Evolutionary conservation across 2,888 invertebrate genomes (phyloP).

Genomic region (Alsophila aescularia): DNA sequence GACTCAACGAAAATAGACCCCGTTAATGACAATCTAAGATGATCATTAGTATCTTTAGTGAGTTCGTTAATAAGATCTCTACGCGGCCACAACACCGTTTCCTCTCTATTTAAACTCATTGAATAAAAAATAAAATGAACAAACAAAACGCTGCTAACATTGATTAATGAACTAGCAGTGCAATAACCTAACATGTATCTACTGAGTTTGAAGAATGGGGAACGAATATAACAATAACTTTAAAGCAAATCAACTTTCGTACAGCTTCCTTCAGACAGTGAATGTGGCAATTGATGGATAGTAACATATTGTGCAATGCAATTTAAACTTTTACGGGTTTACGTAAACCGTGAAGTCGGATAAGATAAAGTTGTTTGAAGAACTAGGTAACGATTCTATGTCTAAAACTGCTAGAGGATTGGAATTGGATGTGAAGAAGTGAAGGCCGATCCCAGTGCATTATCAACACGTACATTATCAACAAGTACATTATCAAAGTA

Average conservation of each 20-base stretch:
- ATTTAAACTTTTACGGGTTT: conserved; percentile 22
- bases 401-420: not conserved
- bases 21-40: conserved; percentile 21
- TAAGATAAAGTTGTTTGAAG: conserved; percentile 1
- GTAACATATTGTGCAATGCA: conserved; percentile 9
- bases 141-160: conserved; percentile 30
- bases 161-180: conserved; percentile 33
- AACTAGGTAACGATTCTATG: not conserved
- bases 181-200: not conserved
- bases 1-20: conserved; percentile 19
- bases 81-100: conserved; percentile 17
- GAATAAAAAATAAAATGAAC: conserved; percentile 32
- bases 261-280: conserved; percentile 2
- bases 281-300: conserved; percentile 6
- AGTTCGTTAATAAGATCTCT: conserved; percentile 16
- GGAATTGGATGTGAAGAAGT: no score
- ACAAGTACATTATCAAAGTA: no score
- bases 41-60: conserved; percentile 32
- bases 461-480: no score
- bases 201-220: conserved; percentile 1
- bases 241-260: not conserved
- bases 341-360: conserved; percentile 18
- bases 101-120: conserved; percentile 25
- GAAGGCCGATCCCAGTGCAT: no score
- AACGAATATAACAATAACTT: not conserved